These are phyloP conservation scores for Sabellastarte sp. DNA, from an alignment of 2,888 invertebrate genomes.

Conservation along the genomic window DNA sequence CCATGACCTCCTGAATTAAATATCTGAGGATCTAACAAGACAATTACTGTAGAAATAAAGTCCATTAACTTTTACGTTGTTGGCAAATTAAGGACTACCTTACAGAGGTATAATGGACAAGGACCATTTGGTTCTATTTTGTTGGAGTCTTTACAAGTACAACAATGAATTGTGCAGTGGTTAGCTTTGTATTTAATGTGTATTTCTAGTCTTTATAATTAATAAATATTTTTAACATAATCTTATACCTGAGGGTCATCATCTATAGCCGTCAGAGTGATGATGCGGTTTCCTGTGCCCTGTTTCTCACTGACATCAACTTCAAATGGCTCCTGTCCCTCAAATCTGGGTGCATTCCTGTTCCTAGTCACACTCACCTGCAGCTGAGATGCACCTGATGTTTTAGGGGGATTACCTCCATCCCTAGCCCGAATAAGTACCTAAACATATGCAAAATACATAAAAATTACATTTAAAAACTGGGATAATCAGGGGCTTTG, in stretches of 20 bases:
- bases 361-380: constrained; percentile 43
- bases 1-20: too few species aligned
- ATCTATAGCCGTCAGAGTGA: constrained; percentile 16
- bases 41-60: too few species aligned
- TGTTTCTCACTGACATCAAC: constrained; percentile 16
- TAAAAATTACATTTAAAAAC: background rate
- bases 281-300: constrained; percentile 12
- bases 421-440: constrained; percentile 33
- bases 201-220: background rate
- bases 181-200: too few species aligned
- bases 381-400: constrained; percentile 30
- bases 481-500: too few species aligned
- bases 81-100: too few species aligned
- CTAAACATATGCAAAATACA: constrained; percentile 7
- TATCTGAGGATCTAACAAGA: too few species aligned
- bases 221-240: background rate
- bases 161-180: too few species aligned
- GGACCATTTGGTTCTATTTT: too few species aligned
- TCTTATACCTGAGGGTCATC: constrained; percentile 11
- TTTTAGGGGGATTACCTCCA: constrained; percentile 40
- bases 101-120: too few species aligned
- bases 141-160: too few species aligned
- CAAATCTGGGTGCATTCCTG: constrained; percentile 34
- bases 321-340: constrained; percentile 5
- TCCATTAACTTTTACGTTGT: too few species aligned